Evolutionary conservation across 2,113 vertebrate species (phyloP).

Genomic region (Colaptes auratus): DNA sequence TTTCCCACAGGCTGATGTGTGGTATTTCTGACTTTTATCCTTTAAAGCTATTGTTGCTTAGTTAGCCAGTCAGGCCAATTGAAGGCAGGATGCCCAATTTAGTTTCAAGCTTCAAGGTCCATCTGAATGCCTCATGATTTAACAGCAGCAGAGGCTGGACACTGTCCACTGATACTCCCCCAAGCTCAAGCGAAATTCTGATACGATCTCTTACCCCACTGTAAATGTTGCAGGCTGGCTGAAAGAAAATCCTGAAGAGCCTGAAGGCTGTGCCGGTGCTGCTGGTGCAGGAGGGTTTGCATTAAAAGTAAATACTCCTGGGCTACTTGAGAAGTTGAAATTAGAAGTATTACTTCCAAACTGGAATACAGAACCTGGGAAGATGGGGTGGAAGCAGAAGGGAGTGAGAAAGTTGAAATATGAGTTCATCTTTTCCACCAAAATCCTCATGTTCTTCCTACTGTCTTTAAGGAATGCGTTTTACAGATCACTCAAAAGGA

Average conservation of each 20-base stretch:
- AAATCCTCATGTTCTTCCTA: background rate
- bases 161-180: background rate
- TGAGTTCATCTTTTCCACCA: background rate
- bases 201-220: slow-evolving; percentile 81
- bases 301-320: slow-evolving; percentile 88
- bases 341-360: slow-evolving; percentile 85
- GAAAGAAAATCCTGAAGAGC: slow-evolving; percentile 82
- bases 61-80: background rate
- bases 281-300: slow-evolving; percentile 69
- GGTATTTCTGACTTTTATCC: background rate
- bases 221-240: slow-evolving; percentile 79
- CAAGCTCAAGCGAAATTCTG: background rate
- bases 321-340: slow-evolving; percentile 79
- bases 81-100: background rate
- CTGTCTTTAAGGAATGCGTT: background rate
- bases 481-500: background rate
- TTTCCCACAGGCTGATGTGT: background rate
- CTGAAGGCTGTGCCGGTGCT: slow-evolving; percentile 76
- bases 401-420: background rate
- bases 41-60: background rate
- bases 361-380: slow-evolving; percentile 83
- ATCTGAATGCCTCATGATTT: background rate
- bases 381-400: background rate
- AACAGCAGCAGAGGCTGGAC: background rate
- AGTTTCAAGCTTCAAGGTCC: background rate